Evolutionary conservation across 1,140 invertebrate genomes (phyloP).

Genomic region (Amphibalanus amphitrite): DNA sequence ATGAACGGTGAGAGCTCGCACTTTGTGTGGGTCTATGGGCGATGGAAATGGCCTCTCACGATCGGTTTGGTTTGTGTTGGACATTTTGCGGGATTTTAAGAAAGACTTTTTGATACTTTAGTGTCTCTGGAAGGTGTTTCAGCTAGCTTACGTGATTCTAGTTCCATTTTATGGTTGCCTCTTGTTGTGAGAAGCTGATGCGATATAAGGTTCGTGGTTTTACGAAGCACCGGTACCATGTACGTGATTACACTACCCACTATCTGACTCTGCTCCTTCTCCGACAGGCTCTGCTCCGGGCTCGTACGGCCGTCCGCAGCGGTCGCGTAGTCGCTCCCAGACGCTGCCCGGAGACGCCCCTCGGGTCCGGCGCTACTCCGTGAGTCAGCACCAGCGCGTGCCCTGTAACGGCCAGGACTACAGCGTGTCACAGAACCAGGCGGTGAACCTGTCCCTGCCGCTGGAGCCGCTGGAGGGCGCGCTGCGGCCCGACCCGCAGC

Average conservation of each 20-base stretch:
- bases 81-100: no score
- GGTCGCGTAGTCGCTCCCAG: neutral
- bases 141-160: no score
- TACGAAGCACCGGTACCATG: no score
- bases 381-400: constrained; percentile 36
- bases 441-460: constrained; percentile 43
- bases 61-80: no score
- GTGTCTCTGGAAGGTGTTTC: no score
- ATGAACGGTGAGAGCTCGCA: neutral
- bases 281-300: neutral
- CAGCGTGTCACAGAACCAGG: constrained; percentile 74
- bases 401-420: constrained; percentile 67
- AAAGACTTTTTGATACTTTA: no score
- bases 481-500: neutral
- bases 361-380: neutral
- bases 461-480: neutral
- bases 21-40: no score
- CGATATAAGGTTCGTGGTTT: no score
- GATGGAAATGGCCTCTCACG: no score
- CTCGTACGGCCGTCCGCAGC: neutral
- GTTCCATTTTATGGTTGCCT: no score
- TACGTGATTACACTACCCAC: no score
- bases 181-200: no score
- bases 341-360: neutral
- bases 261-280: neutral